Evolutionary conservation across 2,888 invertebrate genomes (phyloP).

Genomic region (Philaethria dido): DNA sequence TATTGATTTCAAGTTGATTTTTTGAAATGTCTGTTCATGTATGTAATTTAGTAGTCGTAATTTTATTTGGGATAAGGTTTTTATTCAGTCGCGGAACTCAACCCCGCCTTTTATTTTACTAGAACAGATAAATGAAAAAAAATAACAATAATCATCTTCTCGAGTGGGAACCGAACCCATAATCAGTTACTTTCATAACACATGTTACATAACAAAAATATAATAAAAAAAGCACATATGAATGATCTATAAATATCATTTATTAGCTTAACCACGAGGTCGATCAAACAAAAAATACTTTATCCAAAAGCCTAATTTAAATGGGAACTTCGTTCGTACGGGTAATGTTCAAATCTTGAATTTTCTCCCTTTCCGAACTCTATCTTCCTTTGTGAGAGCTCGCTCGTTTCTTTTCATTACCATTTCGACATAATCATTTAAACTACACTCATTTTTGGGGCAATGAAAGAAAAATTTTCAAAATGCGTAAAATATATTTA

Average conservation of each 20-base stretch:
- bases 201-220: no score
- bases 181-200: no score
- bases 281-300: conserved; percentile 11
- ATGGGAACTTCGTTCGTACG: conserved; percentile 6
- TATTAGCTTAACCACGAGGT: not conserved
- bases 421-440: conserved; percentile 24
- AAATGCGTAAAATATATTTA: conserved; percentile 23
- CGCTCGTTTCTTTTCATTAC: conserved; percentile 15
- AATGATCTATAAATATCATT: not conserved
- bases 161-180: no score
- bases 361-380: conserved; percentile 24
- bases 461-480: conserved; percentile 21
- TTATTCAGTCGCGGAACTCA: no score
- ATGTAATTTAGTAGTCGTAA: no score
- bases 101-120: no score
- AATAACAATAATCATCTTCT: no score
- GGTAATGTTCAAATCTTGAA: conserved; percentile 18
- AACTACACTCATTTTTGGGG: conserved; percentile 20
- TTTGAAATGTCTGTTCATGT: no score
- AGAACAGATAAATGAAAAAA: no score
- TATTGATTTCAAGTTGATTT: no score
- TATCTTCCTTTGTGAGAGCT: conserved; percentile 17
- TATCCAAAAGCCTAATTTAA: conserved; percentile 13
- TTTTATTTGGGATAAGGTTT: no score
- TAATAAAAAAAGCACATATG: no score